Evolutionary conservation across 2,113 vertebrate species (phyloP).

Genomic region (Arvicanthis niloticus): DNA sequence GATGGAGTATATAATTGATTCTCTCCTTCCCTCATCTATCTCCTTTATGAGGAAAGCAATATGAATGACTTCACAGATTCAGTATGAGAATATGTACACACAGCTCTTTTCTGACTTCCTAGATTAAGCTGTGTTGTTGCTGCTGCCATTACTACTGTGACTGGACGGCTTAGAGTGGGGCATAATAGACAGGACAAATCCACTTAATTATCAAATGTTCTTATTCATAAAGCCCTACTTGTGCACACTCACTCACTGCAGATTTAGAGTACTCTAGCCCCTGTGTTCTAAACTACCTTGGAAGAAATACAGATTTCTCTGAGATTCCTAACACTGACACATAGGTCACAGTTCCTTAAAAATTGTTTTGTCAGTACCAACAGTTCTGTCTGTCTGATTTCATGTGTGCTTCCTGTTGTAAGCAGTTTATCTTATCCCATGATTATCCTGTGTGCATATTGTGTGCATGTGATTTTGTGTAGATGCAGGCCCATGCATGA

Average conservation of each 20-base stretch:
- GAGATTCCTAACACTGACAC: neutral
- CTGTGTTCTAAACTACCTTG: conserved; percentile 13
- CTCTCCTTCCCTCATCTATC: neutral
- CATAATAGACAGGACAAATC: conserved; percentile 13
- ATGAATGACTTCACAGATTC: neutral
- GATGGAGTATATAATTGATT: neutral
- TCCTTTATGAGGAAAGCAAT: neutral
- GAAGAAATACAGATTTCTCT: conserved; percentile 4
- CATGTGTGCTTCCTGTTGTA: conserved; percentile 17
- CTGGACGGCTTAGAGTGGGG: neutral
- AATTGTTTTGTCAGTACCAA: neutral
- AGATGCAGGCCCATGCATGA: neutral
- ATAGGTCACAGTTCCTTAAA: neutral
- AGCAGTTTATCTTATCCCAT: neutral
- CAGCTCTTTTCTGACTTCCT: neutral
- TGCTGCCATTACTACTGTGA: neutral
- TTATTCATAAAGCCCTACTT: neutral
- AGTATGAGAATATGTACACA: neutral
- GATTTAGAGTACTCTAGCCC: neutral
- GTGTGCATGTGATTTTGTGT: neutral
- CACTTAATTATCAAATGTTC: neutral
- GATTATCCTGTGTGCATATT: neutral
- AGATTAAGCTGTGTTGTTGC: neutral
- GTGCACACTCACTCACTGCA: neutral
- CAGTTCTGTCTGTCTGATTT: neutral